These are phyloP conservation scores for Anthoscopus minutus DNA, from an alignment of 2,113 vertebrate genomes.

Conservation along the genomic window DNA sequence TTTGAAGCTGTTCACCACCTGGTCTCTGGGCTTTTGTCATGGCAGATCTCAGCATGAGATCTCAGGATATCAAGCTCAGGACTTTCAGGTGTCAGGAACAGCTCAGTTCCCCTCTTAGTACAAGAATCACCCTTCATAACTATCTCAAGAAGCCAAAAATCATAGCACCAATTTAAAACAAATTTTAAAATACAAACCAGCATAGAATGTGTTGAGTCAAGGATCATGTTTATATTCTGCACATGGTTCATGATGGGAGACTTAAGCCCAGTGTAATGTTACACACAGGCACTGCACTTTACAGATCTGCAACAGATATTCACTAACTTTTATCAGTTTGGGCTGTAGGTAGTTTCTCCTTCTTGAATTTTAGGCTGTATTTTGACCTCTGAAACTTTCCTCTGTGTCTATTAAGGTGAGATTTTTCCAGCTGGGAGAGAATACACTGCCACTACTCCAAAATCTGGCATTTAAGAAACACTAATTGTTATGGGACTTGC, in stretches of 20 bases:
- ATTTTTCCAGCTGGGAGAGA: not conserved
- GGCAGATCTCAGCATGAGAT: not conserved
- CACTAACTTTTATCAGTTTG: not conserved
- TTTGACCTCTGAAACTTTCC: not conserved
- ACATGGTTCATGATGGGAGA: not conserved
- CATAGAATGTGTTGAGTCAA: not conserved
- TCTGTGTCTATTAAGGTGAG: not conserved
- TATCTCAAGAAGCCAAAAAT: not conserved
- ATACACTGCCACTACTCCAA: not conserved
- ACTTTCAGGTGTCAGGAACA: not conserved
- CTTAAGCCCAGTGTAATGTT: not conserved
- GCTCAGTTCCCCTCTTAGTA: not conserved
- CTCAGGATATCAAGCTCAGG: not conserved
- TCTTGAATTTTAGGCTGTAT: not conserved
- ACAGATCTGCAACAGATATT: not conserved
- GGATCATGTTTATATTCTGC: not conserved
- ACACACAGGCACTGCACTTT: not conserved
- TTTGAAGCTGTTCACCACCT: not conserved
- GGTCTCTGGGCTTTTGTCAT: not conserved
- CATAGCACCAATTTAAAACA: not conserved
- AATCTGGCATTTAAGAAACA: not conserved
- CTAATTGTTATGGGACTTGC: not conserved
- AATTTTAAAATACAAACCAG: not conserved
- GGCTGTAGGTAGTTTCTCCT: not conserved
- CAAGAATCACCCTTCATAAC: not conserved